Percentiles rank a stretch among this genome's conserved stretches.
Conservation (phyloP, 2,888 invertebrate genomes). For the Cryptus armator region DNA sequence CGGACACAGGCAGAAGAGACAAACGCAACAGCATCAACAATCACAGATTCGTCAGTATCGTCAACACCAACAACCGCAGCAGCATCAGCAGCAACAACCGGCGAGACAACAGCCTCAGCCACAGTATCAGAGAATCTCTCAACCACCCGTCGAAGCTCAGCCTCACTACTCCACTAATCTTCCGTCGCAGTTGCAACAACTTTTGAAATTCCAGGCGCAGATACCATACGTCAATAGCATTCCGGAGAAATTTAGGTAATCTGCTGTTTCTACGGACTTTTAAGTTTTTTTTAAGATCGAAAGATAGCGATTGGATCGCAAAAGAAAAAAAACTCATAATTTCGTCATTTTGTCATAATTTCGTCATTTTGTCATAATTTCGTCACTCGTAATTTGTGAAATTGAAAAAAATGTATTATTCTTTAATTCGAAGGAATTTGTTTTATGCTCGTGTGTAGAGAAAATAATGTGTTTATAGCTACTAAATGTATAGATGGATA, state of each 20-base stretch:
- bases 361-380: too few species aligned
- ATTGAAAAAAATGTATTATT: too few species aligned
- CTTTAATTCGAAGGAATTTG: too few species aligned
- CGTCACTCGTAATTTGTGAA: too few species aligned
- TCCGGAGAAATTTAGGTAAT: slow-evolving; percentile 80
- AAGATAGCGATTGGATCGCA: background rate
- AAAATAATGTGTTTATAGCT: too few species aligned
- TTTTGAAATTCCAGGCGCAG: slow-evolving; percentile 80
- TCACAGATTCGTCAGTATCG: slow-evolving; percentile 65
- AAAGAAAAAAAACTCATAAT: too few species aligned
- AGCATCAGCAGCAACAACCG: slow-evolving; percentile 72
- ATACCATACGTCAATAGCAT: slow-evolving; percentile 82
- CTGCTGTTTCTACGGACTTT: background rate
- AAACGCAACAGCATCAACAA: slow-evolving; percentile 56
- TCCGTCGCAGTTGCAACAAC: slow-evolving; percentile 77
- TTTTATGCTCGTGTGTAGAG: too few species aligned
- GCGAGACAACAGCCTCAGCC: slow-evolving; percentile 73
- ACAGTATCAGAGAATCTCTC: slow-evolving; percentile 76
- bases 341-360: too few species aligned
- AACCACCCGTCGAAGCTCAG: slow-evolving; percentile 74
- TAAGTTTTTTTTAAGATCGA: background rate
- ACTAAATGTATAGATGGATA: too few species aligned
- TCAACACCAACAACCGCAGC: slow-evolving; percentile 57
- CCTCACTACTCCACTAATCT: slow-evolving; percentile 80
- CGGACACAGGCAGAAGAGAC: slow-evolving; percentile 64